These are phyloP conservation scores for Hypomesus transpacificus DNA, from an alignment of 2,113 vertebrate genomes.

Conservation along the genomic window DNA sequence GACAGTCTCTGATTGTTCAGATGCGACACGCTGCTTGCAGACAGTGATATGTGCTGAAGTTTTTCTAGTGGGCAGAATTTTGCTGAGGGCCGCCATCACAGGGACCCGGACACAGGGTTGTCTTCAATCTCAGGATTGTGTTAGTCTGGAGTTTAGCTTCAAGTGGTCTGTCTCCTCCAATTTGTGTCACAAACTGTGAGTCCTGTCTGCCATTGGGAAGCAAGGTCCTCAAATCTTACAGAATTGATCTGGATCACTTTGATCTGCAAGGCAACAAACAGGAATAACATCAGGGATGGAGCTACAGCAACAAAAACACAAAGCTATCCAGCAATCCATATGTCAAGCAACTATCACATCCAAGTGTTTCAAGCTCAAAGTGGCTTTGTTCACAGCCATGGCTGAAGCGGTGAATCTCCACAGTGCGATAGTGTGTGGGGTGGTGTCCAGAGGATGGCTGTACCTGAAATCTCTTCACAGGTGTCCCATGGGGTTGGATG, in stretches of 20 bases:
- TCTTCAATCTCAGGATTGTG: conserved; percentile 83
- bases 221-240: conserved; percentile 86
- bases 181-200: conserved; percentile 84
- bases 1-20: conserved; percentile 99
- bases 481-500: conserved; percentile 89
- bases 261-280: conserved; percentile 50
- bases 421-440: conserved; percentile 2
- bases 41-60: conserved; percentile 81
- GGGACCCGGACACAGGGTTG: conserved; percentile 61
- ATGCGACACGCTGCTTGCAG: conserved; percentile 85
- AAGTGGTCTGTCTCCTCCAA: conserved; percentile 84
- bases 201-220: conserved; percentile 89
- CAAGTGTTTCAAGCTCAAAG: background rate
- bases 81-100: conserved; percentile 78
- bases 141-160: conserved; percentile 82
- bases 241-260: conserved; percentile 78
- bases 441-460: background rate
- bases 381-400: background rate
- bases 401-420: background rate
- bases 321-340: background rate
- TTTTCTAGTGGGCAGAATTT: conserved; percentile 74
- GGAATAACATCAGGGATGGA: conserved; percentile 14
- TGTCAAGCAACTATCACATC: background rate
- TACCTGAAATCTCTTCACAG: conserved; percentile 77
- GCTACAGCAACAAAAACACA: background rate